Evolutionary conservation across 2,888 invertebrate genomes (phyloP), one percentile per base, ranked within the genome.

Genomic region (Erebia ligea): DNA sequence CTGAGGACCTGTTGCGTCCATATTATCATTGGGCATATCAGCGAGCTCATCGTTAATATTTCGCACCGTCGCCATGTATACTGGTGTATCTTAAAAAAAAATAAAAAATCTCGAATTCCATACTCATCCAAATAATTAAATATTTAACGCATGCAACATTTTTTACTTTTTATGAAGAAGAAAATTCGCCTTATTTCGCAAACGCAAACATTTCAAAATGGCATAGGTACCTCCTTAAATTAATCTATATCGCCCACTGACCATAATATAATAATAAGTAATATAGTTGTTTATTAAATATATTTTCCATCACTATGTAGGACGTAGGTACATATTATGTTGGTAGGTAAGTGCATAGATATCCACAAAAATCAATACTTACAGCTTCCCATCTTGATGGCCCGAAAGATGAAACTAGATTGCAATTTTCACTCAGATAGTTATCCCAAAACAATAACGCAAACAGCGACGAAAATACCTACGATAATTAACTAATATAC

Each of bases 341-440:
- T 6, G 34, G 6, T 6, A 34, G 34, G 34, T 34, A 6, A 13
- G 10, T 21, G 10, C 1, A 21, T 56, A 21, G 13, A 21, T 21
- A 34, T 54, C 9, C 2, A 17, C 10, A 19, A 34, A 58, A 58
- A 58, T 58, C 34, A 58, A 58, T 58, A 58, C 57, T 58, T 58
- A 58, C 57, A 15, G 13, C 21, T 19, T 56, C 21, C 21, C 19
- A 15, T 15, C 8, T n/a, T 15, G 2, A 34, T 34, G 4, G 9
- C 6, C 34, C 34, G 6, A 34, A 34, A 6, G 34, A 6, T 34
- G 6, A 34, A 34, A 34, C 34, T 6, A 34, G 34, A 34, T 6
- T n/a, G n/a, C n/a, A n/a, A n/a, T n/a, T n/a, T 34, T 34, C 34
- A 34, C 34, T 34, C 34, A 34, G 34, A 34, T 34, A 34, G 34